Conservation (phyloP, 2,797 vertebrate species). For the Telmatherina bonti region DNA sequence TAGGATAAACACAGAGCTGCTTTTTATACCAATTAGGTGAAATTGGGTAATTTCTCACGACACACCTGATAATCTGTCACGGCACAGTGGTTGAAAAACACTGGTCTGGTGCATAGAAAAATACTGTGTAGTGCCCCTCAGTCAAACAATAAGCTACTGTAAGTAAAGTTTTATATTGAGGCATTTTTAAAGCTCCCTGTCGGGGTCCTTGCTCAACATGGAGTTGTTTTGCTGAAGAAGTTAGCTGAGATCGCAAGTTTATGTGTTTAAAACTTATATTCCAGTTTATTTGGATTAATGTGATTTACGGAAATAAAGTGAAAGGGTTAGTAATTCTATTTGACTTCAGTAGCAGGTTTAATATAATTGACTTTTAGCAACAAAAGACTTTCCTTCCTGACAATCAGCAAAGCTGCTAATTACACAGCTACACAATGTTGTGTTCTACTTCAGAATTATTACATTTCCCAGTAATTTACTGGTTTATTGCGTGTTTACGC, state of each 20-base stretch:
- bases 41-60: too few relatives aligned
- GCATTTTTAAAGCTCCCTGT: constrained; percentile 11
- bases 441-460: too few relatives aligned
- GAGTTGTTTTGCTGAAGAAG: not conserved
- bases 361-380: too few relatives aligned
- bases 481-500: not conserved
- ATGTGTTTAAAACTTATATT: not conserved
- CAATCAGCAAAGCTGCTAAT: too few relatives aligned
- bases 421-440: too few relatives aligned
- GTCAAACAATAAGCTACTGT: not conserved
- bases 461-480: too few relatives aligned
- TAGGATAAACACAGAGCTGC: too few relatives aligned
- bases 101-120: rapidly evolving
- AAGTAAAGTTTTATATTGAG: not conserved
- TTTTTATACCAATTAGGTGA: too few relatives aligned
- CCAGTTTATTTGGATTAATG: not conserved
- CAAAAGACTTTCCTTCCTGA: too few relatives aligned
- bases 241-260: not conserved
- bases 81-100: too few relatives aligned
- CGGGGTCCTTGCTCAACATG: constrained; percentile 49
- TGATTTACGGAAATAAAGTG: not conserved
- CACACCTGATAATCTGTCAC: too few relatives aligned
- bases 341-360: not conserved
- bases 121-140: rapidly evolving
- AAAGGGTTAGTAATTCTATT: not conserved